Base-by-base conservation (phyloP, 2,888 invertebrate species). In the Julus scandinavius region DNA sequence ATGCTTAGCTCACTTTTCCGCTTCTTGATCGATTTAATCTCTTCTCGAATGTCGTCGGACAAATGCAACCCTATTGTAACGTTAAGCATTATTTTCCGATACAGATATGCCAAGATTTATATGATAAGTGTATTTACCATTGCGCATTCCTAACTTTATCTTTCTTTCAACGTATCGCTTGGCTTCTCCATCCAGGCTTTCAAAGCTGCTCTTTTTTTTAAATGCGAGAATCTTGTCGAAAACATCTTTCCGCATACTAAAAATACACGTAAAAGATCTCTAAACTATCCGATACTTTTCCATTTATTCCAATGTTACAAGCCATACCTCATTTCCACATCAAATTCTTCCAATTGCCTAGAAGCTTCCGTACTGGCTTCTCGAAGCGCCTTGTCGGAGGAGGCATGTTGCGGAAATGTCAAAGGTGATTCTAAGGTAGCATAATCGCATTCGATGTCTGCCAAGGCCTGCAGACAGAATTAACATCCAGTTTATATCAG, bases 241-340 rank as follows among this genome's bases (percentile, higher is more conserved):
- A 7, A 93, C 92, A 91, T 93, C 93, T 89, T 93, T 92, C 85
- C 93, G 90, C 93, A 93, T 93, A 90, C 92, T 92, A 85, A 20
- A 85, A 85, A 5, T 45, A 15, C 15, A 4, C 80, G 13, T 80
- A 0, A 90, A 84, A 83, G 86, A 87, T 54, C 20, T 41, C 0
- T 87, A 89, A 85, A n/a, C 5, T 29, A 45, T 45, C 49, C 2
- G 1, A 49, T 17, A n/a, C 2, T n/a, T n/a, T 50, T 0, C 20
- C 15, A 20, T 20, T 45, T 72, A 5, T 63, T 17, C 1, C 0
- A 0, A 50, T 54, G n/a, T 29, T 38, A 87, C 7, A n/a, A 72
- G n/a, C 50, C 20, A 85, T 92, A 85, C 85, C 85, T 85, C 91
- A 93, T 92, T 90, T 93, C 93, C 0, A 93, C 93, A 91, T 92